Conservation (phyloP, 2,797 vertebrate genomes). For the Carapus acus region DNA sequence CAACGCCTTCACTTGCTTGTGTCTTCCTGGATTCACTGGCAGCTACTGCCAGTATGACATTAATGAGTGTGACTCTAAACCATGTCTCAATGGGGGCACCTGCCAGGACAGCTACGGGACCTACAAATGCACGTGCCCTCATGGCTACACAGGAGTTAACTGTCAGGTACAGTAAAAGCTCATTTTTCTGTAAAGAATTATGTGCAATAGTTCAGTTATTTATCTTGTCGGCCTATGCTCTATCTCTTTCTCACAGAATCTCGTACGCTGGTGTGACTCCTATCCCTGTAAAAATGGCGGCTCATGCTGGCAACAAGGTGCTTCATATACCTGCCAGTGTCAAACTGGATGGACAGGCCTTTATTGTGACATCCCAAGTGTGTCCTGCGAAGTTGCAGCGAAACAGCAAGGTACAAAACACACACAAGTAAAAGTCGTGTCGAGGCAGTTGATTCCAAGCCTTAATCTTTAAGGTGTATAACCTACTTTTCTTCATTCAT, state of each 20-base stretch:
- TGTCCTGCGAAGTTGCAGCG: constrained; percentile 94
- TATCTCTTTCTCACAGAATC: constrained; percentile 69
- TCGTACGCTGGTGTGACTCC: constrained; percentile 95
- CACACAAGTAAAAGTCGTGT: not conserved
- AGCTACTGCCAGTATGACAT: constrained; percentile 96
- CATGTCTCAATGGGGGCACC: constrained; percentile 89
- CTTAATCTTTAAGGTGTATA: constrained; percentile 1
- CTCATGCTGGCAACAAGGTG: constrained; percentile 88
- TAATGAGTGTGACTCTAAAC: constrained; percentile 93
- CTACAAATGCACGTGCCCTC: constrained; percentile 92
- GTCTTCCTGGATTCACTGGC: constrained; percentile 88
- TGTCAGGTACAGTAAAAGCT: constrained; percentile 81
- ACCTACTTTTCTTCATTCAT: not conserved
- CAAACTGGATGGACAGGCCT: constrained; percentile 92
- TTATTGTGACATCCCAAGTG: constrained; percentile 92
- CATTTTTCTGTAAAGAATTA: too few relatives aligned
- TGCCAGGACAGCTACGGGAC: constrained; percentile 95
- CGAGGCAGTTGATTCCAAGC: not conserved
- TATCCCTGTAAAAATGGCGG: constrained; percentile 94
- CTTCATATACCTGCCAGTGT: constrained; percentile 90
- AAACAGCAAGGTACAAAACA: constrained; percentile 79
- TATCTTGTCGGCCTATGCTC: not conserved
- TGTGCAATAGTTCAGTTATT: not conserved
- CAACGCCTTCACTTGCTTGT: constrained; percentile 91
- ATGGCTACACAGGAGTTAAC: constrained; percentile 90